Conservation (phyloP, 2,797 vertebrate species). For the Galagoides demidoff region DNA sequence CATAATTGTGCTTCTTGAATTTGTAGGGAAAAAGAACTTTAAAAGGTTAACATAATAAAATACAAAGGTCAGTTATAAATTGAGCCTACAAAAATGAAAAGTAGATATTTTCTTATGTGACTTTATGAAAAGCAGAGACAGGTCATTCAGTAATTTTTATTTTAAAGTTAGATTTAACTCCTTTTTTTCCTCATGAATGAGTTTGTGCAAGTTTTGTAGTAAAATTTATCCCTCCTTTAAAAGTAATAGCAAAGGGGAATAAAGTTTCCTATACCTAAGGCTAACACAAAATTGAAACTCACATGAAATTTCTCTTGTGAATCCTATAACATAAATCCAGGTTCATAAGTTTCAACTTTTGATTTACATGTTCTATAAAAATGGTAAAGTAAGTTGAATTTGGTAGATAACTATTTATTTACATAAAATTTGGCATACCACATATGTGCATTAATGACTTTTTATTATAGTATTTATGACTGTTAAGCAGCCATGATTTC, state of each 20-base stretch:
- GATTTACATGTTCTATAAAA: constrained; percentile 39
- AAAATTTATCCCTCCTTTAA: constrained; percentile 61
- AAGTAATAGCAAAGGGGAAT: constrained; percentile 60
- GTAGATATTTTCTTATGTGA: background rate
- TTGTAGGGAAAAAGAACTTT: background rate
- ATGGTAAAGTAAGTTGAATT: constrained; percentile 31
- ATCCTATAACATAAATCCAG: constrained; percentile 47
- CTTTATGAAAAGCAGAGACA: constrained; percentile 12
- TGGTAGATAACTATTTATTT: constrained; percentile 33
- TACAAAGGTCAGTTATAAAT: constrained; percentile 36
- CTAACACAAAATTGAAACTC: constrained; percentile 60
- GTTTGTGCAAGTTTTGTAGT: constrained; percentile 35
- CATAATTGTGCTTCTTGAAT: constrained; percentile 24
- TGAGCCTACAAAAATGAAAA: constrained; percentile 12
- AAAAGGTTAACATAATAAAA: background rate
- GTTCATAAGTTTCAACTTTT: constrained; percentile 62
- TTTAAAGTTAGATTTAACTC: constrained; percentile 36
- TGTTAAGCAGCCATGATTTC: background rate
- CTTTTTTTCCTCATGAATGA: constrained; percentile 32
- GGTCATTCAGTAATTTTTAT: constrained; percentile 49
- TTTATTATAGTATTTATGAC: constrained; percentile 11
- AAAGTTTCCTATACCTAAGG: constrained; percentile 55
- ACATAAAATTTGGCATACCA: background rate
- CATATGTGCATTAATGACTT: background rate
- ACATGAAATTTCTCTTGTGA: constrained; percentile 28